Base-by-base conservation (phyloP, 2,888 invertebrate species). In the Crioceris asparagi region DNA sequence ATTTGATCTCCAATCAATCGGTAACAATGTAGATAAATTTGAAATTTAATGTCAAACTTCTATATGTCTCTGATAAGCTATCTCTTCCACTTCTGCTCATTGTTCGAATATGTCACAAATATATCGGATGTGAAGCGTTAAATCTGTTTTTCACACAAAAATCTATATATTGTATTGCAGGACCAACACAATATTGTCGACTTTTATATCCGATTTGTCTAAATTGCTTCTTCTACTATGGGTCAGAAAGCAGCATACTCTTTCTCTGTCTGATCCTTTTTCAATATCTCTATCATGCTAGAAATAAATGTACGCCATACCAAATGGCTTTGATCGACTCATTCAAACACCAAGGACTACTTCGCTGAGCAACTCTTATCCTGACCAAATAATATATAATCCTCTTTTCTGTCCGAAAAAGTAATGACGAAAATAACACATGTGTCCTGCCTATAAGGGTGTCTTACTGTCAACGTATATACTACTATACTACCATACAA, bases 181-280 rank as follows among this genome's bases (percentile, higher is more conserved):
- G n/a, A 57, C 54, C 57, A 55, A 59, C 55, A 64, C 65, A 65
- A 65, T 64, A 64, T 65, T 64, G 63, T 64, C 66, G 66, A 66
- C 65, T 66, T 65, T 63, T 65, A 64, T 64, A 66, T 66, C 65
- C 65, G 66, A 65, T 66, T 66, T 66, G 65, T 64, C 63, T 59
- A 58, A 63, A n/a, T n/a, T n/a, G n/a, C n/a, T n/a, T n/a, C n/a
- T 61, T 60, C 60, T 59, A 55, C 60, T 59, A 61, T 61, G 62
- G 62, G 62, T 62, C 60, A 61, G 62, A 61, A 61, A 59, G 55
- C 56, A 57, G 57, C n/a, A n/a, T n/a, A n/a, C n/a, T n/a, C n/a
- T n/a, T n/a, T n/a, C n/a, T n/a, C n/a, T 48, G 27, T 14, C 27
- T 59, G 61, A 62, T 61, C 60, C 60, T 62, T 62, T 62, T 62